These are phyloP conservation scores for Enteromius mattozi DNA, from an alignment of 2,797 vertebrate species.

Conservation along the genomic window DNA sequence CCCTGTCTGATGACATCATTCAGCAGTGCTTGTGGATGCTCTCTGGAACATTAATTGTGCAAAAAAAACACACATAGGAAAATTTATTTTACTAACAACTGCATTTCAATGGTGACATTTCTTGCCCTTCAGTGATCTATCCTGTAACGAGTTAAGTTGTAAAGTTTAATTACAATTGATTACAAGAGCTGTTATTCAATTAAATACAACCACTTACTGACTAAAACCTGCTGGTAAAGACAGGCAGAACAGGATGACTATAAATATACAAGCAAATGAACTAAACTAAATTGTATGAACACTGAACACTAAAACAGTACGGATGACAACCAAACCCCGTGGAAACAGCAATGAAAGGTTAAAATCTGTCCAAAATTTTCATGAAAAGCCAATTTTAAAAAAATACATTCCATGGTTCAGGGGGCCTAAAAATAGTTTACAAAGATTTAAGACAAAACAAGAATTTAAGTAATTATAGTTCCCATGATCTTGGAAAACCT, in stretches of 20 bases:
- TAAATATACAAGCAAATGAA: not conserved
- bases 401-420: not conserved
- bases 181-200: not conserved
- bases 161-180: constrained; percentile 7
- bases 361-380: not conserved
- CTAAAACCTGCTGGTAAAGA: not conserved
- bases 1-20: constrained; percentile 45
- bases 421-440: not conserved
- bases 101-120: not conserved
- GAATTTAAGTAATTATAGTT: not conserved
- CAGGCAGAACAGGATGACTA: not conserved
- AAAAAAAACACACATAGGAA: not conserved
- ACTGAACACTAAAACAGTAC: not conserved
- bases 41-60: not conserved
- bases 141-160: too few species aligned
- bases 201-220: not conserved
- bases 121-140: not conserved
- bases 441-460: constrained; percentile 5
- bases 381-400: not conserved
- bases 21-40: not conserved
- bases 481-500: not conserved
- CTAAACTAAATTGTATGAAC: not conserved
- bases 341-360: not conserved
- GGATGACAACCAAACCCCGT: not conserved
- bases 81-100: not conserved